Percentiles rank a stretch among this genome's conserved stretches.
Conservation (phyloP, 2,113 vertebrate species). For the Erythrolamprus reginae region DNA sequence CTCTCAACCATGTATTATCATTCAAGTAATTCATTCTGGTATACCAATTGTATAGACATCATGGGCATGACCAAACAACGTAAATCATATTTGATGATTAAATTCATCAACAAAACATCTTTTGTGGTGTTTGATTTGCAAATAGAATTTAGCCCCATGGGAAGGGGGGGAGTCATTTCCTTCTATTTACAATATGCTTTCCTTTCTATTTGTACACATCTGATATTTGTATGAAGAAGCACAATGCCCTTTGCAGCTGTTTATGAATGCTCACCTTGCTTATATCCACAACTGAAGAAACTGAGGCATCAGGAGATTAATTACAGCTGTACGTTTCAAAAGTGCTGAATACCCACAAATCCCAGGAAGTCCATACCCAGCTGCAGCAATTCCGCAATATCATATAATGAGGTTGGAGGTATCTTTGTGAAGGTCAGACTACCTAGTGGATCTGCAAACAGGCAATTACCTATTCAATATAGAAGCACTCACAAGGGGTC, state of each 20-base stretch:
- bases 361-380: not conserved
- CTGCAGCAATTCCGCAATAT: not conserved
- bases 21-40: not conserved
- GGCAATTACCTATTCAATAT: not conserved
- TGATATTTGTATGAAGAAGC: not conserved
- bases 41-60: not conserved
- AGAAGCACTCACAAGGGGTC: not conserved
- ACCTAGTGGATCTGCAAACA: not conserved
- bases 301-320: constrained; percentile 18
- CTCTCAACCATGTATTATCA: not conserved
- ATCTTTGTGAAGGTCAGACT: not conserved
- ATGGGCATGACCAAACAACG: constrained; percentile 2
- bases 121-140: constrained; percentile 24
- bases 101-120: not conserved
- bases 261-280: constrained; percentile 15
- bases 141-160: constrained; percentile 27
- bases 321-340: not conserved
- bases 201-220: constrained; percentile 5
- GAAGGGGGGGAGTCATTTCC: constrained; percentile 18
- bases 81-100: constrained; percentile 32
- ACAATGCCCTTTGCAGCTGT: constrained; percentile 31
- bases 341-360: constrained; percentile 12
- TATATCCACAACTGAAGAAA: not conserved
- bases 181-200: constrained; percentile 26
- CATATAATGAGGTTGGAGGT: not conserved